phyloP scores from a whole-genome alignment of 2,113 vertebrate species.

The Dinomys branickii region DNA sequence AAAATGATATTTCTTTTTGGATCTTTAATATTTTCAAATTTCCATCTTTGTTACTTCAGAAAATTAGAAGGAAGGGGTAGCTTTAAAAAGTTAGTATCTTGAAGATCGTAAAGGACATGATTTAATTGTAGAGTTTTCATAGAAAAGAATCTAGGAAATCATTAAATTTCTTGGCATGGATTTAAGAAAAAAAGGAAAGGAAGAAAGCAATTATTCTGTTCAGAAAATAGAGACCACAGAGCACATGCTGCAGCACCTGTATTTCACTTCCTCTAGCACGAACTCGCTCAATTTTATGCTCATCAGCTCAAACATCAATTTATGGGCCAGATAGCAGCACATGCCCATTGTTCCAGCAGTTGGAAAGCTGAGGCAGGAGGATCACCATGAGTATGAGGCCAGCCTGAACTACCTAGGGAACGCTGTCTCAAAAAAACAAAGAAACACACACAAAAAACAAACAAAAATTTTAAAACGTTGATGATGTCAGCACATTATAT shows the following conservation, averaged over 20 bases:
- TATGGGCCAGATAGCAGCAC: neutral
- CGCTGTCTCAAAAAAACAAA: neutral
- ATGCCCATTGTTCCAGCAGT: neutral
- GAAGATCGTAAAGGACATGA: slow-evolving; percentile 51
- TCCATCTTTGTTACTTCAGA: neutral
- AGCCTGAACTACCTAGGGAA: neutral
- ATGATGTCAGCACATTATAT: neutral
- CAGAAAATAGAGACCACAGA: neutral
- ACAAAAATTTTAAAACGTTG: neutral
- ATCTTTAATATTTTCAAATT: slow-evolving; percentile 69
- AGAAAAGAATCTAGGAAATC: slow-evolving; percentile 61
- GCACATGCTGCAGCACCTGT: slow-evolving; percentile 17
- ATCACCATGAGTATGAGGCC: neutral
- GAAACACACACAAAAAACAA: neutral
- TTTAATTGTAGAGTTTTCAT: neutral
- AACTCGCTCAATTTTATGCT: neutral
- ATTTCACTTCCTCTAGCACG: neutral
- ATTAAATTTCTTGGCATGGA: slow-evolving; percentile 62
- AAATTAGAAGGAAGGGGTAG: slow-evolving; percentile 16
- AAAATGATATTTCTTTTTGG: neutral
- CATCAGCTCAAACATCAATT: neutral
- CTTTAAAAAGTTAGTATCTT: slow-evolving; percentile 55
- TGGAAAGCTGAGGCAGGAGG: neutral
- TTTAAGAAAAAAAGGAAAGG: slow-evolving; percentile 61
- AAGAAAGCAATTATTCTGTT: slow-evolving; percentile 53